Base-by-base conservation (phyloP, 2,797 vertebrate species). In the Gallinago solitaria region DNA sequence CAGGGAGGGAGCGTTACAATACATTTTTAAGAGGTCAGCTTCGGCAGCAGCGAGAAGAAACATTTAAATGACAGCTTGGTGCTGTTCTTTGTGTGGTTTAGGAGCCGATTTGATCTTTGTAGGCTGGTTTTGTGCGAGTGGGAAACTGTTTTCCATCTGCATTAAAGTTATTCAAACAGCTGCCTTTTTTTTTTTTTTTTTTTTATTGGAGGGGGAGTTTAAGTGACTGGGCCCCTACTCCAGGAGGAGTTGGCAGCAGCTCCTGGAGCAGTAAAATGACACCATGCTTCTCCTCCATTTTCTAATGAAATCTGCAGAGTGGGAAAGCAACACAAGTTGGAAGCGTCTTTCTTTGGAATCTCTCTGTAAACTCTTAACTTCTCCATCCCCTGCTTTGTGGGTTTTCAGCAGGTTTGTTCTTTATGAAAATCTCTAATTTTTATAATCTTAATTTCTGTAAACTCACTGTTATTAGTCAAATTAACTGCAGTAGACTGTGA, bases 211-310 rank as follows among this genome's bases (percentile, higher is more conserved):
- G 95, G 95, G 95, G 83, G 85, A 95, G 94, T 56, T 90, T 10
- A 89, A 88, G 87, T 94, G 61, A 47, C 65, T 83, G 94, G 94
- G 94, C 92, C 97, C 95, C 96, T 97, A 75, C 92, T 93, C 92
- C 96, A 96, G 94, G 94, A 97, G 96, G 97, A 97, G 95, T 91
- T 97, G 97, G 95, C 95, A 96, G 92, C 92, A 67, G 92, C 91
- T 96, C 96, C 95, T 93, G 37, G 83, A 96, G 95, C 97, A 90
- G 97, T 98, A 97, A 98, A 98, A 97, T 97, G 97, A 97, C 97
- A 98, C 96, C 97, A 87, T 97, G 96, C 97, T 97, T 95, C 97
- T 97, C 96, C 97, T 98, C 96, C 96, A 95, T 97, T 98, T 98
- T 97, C 97, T 97, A 89, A 94, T 95, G 97, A 98, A 98, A 97